Base-by-base conservation (phyloP, 2,113 vertebrate genomes). In the Suricata suricatta region DNA sequence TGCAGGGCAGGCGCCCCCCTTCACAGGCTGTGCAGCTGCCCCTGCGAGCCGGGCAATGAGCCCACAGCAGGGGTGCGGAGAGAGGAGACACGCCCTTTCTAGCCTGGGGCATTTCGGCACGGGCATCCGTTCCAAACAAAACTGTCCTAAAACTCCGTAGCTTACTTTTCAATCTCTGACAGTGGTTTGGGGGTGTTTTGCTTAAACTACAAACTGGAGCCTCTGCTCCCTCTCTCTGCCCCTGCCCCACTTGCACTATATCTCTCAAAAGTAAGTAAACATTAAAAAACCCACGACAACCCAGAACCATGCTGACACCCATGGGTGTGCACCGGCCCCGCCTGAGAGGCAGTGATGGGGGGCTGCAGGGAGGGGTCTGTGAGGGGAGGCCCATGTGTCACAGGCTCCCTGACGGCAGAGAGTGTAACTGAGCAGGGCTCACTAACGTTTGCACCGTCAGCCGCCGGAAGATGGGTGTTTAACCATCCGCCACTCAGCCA, bases 261-360 rank as follows among this genome's bases (percentile, higher is more conserved):
- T 60, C 21, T 60, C 21, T 60, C 57, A 23, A 60, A 60, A 23
- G 23, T 23, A 60, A 60, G 8, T 23, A 23, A 60, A 60, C 7
- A 23, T 23, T 2, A 57, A 57, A 60, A 60, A 23, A 60, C 23
- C 10, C 50, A 50, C 17, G 19, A 57, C 17, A 21, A 29, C 63
- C 4, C 1, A 79, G 33, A 3, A 1, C 7, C 4, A 6, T 4
- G 1, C 17, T 2, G 60, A 35, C 16, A 9, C 27, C 50, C 1
- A 0, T 11, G 35, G 33, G 33, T 44, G 17, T 66, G n/a, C 3
- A 2, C 31, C 17, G 5, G 8, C 87, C 7, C 66, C 47, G 21
- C 38, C 17, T 12, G 63, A 71, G 25, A 60, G 19, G 2, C 19
- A 0, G 29, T 4, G 17, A 17, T 9, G 5, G 1, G 1, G 77